A percentile compares a stretch with the other conserved stretches of the same genome.
phyloP scores from a whole-genome alignment of 2,113 vertebrate genomes.

The Peromyscus polionotus region DNA sequence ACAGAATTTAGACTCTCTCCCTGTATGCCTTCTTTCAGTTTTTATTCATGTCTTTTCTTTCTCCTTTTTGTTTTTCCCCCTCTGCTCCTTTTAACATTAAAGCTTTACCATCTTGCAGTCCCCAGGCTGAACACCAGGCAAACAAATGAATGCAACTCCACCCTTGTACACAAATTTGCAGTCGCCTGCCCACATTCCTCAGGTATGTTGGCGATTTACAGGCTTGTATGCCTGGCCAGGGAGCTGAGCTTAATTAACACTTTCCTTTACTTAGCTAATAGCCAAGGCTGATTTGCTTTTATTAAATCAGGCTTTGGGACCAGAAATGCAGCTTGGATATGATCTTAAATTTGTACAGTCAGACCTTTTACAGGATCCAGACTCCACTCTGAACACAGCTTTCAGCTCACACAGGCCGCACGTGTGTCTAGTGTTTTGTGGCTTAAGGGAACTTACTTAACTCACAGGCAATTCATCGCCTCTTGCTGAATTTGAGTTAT shows the following conservation, averaged over 20 bases:
- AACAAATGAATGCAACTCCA: background rate
- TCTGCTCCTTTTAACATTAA: background rate
- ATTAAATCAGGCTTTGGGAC: conserved; percentile 74
- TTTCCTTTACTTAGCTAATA: conserved; percentile 78
- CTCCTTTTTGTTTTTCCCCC: background rate
- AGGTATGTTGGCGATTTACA: conserved; percentile 67
- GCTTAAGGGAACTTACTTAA: background rate
- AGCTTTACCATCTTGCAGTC: background rate
- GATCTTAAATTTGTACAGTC: conserved; percentile 67
- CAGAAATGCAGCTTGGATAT: conserved; percentile 71
- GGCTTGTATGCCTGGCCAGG: conserved; percentile 69
- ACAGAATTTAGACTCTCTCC: background rate
- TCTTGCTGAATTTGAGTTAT: conserved; percentile 5
- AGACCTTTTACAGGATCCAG: conserved; percentile 1
- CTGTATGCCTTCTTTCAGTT: background rate
- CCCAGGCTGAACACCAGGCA: conserved; percentile 10
- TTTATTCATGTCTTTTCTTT: conserved; percentile 27
- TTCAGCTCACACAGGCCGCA: background rate
- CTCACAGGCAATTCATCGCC: background rate
- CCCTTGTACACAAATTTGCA: conserved; percentile 6
- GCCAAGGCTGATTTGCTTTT: conserved; percentile 76
- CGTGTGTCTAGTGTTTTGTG: background rate
- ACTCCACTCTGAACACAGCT: background rate
- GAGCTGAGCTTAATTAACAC: conserved; percentile 75
- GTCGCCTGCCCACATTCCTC: conserved; percentile 57